phyloP scores from a whole-genome alignment of 2,113 vertebrate genomes.

The Carlito syrichta region DNA sequence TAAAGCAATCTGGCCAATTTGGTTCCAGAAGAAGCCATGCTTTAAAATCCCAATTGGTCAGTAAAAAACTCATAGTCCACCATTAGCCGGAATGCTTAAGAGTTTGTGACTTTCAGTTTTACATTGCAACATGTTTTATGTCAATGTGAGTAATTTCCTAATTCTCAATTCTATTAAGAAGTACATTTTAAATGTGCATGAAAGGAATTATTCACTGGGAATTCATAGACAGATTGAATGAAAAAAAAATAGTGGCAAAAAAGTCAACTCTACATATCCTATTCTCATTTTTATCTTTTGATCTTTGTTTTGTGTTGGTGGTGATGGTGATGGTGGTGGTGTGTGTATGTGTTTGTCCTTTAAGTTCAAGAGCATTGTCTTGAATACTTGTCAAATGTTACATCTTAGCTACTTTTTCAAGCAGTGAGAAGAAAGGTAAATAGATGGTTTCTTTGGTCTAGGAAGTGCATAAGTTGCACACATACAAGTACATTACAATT shows the following conservation, averaged over 20 bases:
- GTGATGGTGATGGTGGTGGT: neutral
- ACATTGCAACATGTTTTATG: neutral
- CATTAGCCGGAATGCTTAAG: conserved; percentile 59
- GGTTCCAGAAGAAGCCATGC: neutral
- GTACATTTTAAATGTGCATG: neutral
- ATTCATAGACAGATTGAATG: neutral
- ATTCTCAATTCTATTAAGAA: neutral
- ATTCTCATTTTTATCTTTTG: neutral
- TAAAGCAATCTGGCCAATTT: neutral
- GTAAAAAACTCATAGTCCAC: neutral
- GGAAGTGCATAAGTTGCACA: neutral
- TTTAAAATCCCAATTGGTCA: neutral
- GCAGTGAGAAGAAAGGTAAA: neutral
- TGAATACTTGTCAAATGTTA: neutral
- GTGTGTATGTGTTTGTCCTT: neutral
- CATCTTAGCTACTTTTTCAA: neutral
- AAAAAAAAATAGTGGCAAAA: neutral
- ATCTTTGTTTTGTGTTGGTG: neutral
- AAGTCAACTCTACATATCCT: neutral
- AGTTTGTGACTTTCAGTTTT: conserved; percentile 43
- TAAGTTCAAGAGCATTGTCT: neutral
- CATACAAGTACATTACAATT: neutral
- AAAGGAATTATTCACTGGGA: neutral
- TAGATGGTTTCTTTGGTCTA: neutral
- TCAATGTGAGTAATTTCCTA: neutral